Conservation (phyloP, 2,888 invertebrate species). For the Sinelater perroti region DNA sequence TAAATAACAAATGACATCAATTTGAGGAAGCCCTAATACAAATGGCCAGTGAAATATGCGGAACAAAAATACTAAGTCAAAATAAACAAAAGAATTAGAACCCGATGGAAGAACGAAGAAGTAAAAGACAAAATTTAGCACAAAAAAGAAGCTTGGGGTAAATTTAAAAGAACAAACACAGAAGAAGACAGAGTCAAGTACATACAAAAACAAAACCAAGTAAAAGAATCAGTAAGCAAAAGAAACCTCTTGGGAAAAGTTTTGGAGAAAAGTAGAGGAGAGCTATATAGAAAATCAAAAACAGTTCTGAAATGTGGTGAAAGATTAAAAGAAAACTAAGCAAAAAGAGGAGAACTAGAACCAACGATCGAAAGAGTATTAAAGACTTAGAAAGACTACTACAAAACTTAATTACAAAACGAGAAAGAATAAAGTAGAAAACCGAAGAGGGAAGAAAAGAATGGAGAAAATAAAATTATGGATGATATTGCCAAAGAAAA, state of each 20-base stretch:
- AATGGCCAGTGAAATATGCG: background rate
- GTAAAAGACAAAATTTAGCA: background rate
- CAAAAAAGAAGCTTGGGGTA: background rate
- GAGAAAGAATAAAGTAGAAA: background rate
- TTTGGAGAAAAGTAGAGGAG: background rate
- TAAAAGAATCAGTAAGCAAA: too few relatives aligned
- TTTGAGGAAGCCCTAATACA: background rate
- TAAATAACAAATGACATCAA: too few relatives aligned
- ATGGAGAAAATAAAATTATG: too few relatives aligned
- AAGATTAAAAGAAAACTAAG: background rate
- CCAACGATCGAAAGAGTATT: background rate
- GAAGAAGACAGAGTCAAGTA: too few relatives aligned
- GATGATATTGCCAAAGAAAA: too few relatives aligned
- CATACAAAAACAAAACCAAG: background rate
- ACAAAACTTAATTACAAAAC: background rate
- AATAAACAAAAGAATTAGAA: background rate
- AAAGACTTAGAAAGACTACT: background rate
- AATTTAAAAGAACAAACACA: conserved; percentile 4
- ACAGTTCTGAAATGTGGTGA: conserved; percentile 1
- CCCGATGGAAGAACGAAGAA: background rate
- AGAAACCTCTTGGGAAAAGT: background rate
- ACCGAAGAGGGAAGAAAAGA: too few relatives aligned
- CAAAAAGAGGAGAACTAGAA: conserved; percentile 1
- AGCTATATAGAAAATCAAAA: background rate
- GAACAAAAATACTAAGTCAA: background rate